Percentiles rank a stretch among this genome's conserved stretches.
Conservation (phyloP, 23 tunicate species). For the Ascidia mentula region DNA sequence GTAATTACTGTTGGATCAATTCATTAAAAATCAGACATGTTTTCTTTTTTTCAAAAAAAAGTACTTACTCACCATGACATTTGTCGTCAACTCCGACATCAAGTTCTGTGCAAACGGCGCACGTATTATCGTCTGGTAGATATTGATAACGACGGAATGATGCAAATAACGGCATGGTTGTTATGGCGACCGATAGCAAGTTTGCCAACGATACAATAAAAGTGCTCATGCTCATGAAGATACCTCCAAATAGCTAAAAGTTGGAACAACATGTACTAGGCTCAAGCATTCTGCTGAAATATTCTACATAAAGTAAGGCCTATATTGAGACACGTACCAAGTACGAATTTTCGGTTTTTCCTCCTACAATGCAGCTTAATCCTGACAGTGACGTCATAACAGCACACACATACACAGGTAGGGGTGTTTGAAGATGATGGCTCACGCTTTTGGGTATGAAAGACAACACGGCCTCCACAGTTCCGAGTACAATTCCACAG, state of each 20-base stretch:
- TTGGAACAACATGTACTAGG: not conserved
- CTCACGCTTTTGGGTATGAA: constrained; percentile 4
- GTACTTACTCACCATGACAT: not conserved
- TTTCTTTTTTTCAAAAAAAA: too few relatives aligned
- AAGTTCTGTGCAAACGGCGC: not conserved
- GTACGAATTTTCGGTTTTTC: not conserved
- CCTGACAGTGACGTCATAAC: constrained; percentile 1
- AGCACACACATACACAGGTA: not conserved
- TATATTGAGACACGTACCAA: not conserved
- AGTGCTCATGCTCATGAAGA: constrained; percentile 14
- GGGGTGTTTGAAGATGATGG: not conserved
- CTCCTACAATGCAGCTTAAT: not conserved
- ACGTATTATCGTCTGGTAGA: not conserved
- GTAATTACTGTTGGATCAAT: too few relatives aligned
- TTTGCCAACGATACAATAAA: constrained; percentile 14
- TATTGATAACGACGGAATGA: constrained; percentile 15
- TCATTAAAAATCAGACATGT: too few relatives aligned
- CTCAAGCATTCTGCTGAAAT: not conserved
- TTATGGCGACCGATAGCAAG: constrained; percentile 11
- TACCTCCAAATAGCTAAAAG: constrained; percentile 6
- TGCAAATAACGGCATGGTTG: constrained; percentile 8
- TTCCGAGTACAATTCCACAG: constrained; percentile 4
- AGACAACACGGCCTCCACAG: not conserved
- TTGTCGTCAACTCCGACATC: not conserved
- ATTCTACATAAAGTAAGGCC: too few relatives aligned